Percentiles rank a stretch among this genome's conserved stretches.
phyloP scores from a whole-genome alignment of 1,140 invertebrate genomes.

The Trachymyrmex cornetzi region DNA sequence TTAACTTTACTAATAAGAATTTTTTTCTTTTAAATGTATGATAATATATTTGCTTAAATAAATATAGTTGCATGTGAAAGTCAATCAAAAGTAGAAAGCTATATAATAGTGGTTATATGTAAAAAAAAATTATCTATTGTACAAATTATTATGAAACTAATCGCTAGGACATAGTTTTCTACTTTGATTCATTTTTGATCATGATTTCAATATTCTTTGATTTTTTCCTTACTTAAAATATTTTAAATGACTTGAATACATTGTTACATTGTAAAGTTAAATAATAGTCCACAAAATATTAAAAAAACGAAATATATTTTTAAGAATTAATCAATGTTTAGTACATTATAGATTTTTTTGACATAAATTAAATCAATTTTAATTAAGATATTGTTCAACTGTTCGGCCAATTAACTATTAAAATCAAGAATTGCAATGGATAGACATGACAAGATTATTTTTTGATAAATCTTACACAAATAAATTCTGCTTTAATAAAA shows the following conservation, averaged over 20 bases:
- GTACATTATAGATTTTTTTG: neutral
- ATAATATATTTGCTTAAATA: conserved; percentile 13
- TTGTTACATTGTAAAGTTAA: neutral
- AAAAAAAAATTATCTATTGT: neutral
- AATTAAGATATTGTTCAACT: neutral
- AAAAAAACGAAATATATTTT: neutral
- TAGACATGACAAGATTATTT: neutral
- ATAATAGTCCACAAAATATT: neutral
- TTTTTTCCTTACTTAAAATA: neutral
- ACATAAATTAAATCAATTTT: neutral
- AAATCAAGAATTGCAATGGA: neutral
- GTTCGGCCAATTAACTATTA: neutral
- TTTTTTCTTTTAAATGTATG: conserved; percentile 2
- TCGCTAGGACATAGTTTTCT: conserved; percentile 22
- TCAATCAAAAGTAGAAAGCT: neutral
- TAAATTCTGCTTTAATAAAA: neutral
- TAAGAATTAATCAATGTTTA: neutral
- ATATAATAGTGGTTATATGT: neutral
- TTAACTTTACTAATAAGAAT: neutral
- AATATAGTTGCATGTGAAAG: conserved; percentile 19
- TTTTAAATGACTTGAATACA: neutral
- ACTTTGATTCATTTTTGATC: neutral
- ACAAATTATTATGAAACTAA: conserved; percentile 8
- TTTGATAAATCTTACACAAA: neutral
- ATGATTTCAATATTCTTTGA: neutral